Conservation (phyloP, 2,797 vertebrate genomes). For the Hyperoplus immaculatus region DNA sequence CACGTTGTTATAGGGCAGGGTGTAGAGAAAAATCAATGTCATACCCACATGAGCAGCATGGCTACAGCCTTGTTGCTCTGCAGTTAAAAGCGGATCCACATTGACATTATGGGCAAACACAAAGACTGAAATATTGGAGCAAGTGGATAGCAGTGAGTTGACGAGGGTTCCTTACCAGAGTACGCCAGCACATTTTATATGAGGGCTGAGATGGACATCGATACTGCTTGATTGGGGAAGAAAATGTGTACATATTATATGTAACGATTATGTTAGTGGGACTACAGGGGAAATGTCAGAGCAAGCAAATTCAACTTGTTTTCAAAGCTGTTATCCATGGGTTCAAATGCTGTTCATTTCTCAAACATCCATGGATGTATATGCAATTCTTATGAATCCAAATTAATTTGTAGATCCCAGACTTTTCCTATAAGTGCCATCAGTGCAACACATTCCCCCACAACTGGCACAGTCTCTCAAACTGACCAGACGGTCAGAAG, state of each 20-base stretch:
- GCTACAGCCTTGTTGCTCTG: slow-evolving; percentile 26
- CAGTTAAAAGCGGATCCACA: slow-evolving; percentile 31
- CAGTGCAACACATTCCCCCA: too few species aligned
- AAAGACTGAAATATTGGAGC: slow-evolving; percentile 2
- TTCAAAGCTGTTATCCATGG: background rate
- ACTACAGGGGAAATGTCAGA: background rate
- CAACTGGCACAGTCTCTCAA: too few species aligned
- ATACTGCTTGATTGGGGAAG: background rate
- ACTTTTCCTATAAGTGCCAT: too few species aligned
- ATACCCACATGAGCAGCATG: slow-evolving; percentile 28
- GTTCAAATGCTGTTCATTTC: background rate
- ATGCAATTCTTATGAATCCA: too few species aligned
- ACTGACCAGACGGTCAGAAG: too few species aligned
- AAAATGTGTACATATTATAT: background rate
- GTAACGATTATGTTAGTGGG: background rate
- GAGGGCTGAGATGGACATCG: background rate
- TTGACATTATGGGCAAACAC: slow-evolving; percentile 5
- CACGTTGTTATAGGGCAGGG: slow-evolving; percentile 23
- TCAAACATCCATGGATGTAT: too few species aligned
- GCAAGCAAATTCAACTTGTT: background rate
- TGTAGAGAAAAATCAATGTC: slow-evolving; percentile 76
- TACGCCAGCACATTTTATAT: background rate
- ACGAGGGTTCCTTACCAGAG: background rate
- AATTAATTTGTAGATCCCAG: too few species aligned
- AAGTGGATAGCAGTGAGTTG: background rate